phyloP scores from a whole-genome alignment of 2,888 invertebrate genomes.

The Heteromurus nitidus region DNA sequence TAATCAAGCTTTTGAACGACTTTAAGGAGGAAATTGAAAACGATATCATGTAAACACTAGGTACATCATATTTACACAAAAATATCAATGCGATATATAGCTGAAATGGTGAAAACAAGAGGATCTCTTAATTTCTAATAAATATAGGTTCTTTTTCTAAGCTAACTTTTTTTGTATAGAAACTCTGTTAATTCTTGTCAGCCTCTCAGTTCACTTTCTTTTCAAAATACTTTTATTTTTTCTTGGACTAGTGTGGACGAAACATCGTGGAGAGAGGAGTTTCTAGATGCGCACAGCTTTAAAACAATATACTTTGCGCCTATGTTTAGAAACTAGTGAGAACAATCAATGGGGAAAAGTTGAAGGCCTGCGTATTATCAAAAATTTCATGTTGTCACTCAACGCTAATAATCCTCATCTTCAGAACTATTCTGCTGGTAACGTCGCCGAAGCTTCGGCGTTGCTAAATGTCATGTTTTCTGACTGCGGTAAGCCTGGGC shows the following conservation, averaged over 20 bases:
- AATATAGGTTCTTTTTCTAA: neutral
- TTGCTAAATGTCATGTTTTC: slow-evolving; percentile 68
- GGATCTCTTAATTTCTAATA: too few relatives aligned
- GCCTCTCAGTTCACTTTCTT: slow-evolving; percentile 51
- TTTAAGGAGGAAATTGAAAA: too few relatives aligned
- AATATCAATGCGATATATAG: too few relatives aligned
- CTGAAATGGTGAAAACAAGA: too few relatives aligned
- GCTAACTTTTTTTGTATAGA: slow-evolving; percentile 11
- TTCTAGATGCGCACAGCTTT: neutral
- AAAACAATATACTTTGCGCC: neutral
- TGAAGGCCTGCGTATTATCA: slow-evolving; percentile 30
- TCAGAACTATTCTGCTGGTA: slow-evolving; percentile 65
- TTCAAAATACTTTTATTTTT: slow-evolving; percentile 53
- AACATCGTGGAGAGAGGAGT: slow-evolving; percentile 25
- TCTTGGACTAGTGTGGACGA: slow-evolving; percentile 61
- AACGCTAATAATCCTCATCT: slow-evolving; percentile 58
- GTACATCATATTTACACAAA: too few relatives aligned
- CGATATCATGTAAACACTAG: too few relatives aligned
- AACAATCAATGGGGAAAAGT: neutral
- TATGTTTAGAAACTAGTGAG: neutral
- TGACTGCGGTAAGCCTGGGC: slow-evolving; percentile 68
- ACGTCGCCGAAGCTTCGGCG: slow-evolving; percentile 67
- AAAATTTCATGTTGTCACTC: neutral
- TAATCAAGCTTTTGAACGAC: too few relatives aligned
- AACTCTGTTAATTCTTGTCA: slow-evolving; percentile 25